Evolutionary conservation across 1,140 invertebrate genomes (phyloP).

Genomic region (Parasteatoda tepidariorum): DNA sequence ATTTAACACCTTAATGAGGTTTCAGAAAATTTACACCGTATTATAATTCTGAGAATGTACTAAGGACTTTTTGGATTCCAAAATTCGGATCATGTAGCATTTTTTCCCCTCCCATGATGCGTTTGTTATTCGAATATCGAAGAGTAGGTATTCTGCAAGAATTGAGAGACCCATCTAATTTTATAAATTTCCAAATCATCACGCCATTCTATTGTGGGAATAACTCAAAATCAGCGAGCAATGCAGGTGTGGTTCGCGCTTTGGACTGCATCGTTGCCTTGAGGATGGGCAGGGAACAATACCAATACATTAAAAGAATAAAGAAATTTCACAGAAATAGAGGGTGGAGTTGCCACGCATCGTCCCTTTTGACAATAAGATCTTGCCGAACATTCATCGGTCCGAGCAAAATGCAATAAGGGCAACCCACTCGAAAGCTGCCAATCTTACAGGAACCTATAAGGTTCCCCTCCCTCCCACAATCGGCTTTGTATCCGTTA

Average conservation of each 20-base stretch:
- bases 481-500: constrained; percentile 29
- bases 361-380: constrained; percentile 11
- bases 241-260: constrained; percentile 20
- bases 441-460: constrained; percentile 22
- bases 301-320: constrained; percentile 21
- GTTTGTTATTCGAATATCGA: too few relatives aligned
- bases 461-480: constrained; percentile 33
- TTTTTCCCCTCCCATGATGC: too few relatives aligned
- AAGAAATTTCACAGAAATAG: not conserved
- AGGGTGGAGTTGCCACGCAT: constrained; percentile 27
- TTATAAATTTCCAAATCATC: too few relatives aligned
- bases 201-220: too few relatives aligned
- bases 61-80: too few relatives aligned
- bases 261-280: constrained; percentile 18
- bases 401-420: constrained; percentile 36
- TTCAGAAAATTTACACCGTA: too few relatives aligned
- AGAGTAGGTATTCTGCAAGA: too few relatives aligned
- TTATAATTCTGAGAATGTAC: too few relatives aligned
- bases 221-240: not conserved
- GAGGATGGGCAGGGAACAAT: constrained; percentile 48
- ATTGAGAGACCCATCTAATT: not conserved
- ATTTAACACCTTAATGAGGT: too few relatives aligned
- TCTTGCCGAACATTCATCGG: not conserved
- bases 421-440: constrained; percentile 49
- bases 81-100: too few relatives aligned